A percentile compares a stretch with the other conserved stretches of the same genome.
Evolutionary conservation across 2,888 invertebrate species (phyloP).

Genomic region (Leucania comma): DNA sequence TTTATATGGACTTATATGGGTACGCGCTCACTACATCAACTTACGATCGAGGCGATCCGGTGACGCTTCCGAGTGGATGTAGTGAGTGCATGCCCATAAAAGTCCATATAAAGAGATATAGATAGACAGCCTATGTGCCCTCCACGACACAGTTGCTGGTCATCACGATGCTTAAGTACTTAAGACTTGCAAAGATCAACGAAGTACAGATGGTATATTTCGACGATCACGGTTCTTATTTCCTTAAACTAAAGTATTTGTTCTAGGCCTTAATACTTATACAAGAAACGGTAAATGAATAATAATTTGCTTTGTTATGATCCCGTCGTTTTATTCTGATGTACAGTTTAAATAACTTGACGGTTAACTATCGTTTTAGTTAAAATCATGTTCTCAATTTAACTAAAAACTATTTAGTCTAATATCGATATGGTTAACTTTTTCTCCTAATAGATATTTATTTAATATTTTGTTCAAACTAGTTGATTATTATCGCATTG

Average conservation of each 20-base stretch:
- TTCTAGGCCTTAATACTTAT: conserved; percentile 57
- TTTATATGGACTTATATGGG: too few relatives aligned
- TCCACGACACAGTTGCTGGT: neutral
- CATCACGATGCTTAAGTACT: too few relatives aligned
- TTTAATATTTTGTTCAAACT: neutral
- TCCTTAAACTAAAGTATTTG: conserved; percentile 9
- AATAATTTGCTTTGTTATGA: conserved; percentile 22
- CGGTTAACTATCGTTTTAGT: conserved; percentile 13
- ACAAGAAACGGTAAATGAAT: conserved; percentile 22
- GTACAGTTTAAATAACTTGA: conserved; percentile 12
- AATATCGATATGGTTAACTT: conserved; percentile 7
- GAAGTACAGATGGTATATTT: neutral
- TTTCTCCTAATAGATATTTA: neutral
- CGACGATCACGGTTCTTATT: neutral
- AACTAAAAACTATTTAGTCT: neutral
- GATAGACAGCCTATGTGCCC: neutral
- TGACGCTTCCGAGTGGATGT: too few relatives aligned
- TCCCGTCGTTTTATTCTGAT: conserved; percentile 28
- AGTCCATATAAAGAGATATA: neutral
- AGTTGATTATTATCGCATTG: conserved; percentile 2
- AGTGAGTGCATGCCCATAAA: too few relatives aligned
- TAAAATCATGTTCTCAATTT: conserved; percentile 2
- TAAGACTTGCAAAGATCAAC: too few relatives aligned
- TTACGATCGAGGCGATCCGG: too few relatives aligned
- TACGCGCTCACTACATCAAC: too few relatives aligned